Evolutionary conservation across 1,140 invertebrate species (phyloP).

Genomic region (Aphelinus atriplicis): DNA sequence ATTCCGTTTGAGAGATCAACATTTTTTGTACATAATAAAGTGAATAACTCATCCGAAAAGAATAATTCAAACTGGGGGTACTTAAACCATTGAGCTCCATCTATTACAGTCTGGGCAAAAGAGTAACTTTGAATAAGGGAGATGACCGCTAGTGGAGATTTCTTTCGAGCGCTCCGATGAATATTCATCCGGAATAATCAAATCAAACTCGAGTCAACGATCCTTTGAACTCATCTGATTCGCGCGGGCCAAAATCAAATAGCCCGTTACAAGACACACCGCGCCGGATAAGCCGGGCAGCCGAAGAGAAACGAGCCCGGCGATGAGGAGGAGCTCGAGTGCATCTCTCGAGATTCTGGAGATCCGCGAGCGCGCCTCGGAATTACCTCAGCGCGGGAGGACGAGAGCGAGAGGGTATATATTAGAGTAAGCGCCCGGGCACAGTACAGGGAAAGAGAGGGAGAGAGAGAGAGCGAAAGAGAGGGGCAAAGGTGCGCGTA

Average conservation of each 20-base stretch:
- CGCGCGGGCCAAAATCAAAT: conserved; percentile 4
- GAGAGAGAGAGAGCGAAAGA: background rate
- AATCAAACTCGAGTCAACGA: conserved; percentile 16
- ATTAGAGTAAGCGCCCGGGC: too few species aligned
- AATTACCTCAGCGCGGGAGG: conserved; percentile 5
- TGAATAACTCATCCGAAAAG: too few species aligned
- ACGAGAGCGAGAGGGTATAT: background rate
- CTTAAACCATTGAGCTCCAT: too few species aligned
- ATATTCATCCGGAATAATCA: conserved; percentile 27
- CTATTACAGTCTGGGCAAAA: too few species aligned
- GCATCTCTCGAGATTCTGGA: background rate
- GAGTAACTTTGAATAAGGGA: too few species aligned
- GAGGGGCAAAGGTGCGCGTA: conserved; percentile 9
- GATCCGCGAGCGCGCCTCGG: background rate
- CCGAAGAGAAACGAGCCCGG: background rate
- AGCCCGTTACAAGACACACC: conserved; percentile 9
- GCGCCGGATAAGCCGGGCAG: background rate
- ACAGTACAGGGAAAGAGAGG: background rate
- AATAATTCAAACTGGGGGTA: too few species aligned
- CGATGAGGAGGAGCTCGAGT: background rate
- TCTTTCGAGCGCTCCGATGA: background rate
- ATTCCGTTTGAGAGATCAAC: too few species aligned
- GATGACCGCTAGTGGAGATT: conserved; percentile 3
- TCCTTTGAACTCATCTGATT: background rate
- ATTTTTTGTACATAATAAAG: too few species aligned